phyloP scores from a whole-genome alignment of 35 echinoderm and acorn worm species.

The Amphiura filiformis region DNA sequence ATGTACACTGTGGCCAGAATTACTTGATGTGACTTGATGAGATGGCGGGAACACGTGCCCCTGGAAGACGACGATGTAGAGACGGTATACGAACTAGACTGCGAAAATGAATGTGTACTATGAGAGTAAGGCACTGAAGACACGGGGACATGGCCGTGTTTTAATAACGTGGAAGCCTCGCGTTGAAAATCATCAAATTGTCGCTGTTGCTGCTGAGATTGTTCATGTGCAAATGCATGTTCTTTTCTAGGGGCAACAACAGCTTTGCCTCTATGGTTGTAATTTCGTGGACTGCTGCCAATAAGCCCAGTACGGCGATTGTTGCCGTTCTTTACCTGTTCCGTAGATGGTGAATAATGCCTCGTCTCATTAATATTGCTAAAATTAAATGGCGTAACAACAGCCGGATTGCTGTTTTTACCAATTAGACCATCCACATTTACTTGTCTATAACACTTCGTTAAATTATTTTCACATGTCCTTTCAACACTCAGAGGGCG shows the following conservation, averaged over 20 bases:
- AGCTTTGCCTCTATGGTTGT: neutral
- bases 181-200: neutral
- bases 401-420: neutral
- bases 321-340: neutral
- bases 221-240: neutral
- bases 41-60: neutral
- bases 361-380: neutral
- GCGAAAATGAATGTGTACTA: neutral
- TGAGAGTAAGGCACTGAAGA: neutral
- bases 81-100: neutral
- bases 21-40: neutral
- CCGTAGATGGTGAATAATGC: neutral
- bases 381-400: slow-evolving; percentile 3
- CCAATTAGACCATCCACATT: neutral
- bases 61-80: neutral
- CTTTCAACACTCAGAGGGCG: neutral
- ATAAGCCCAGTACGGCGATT: neutral
- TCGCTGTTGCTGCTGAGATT: neutral
- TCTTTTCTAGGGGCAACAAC: neutral
- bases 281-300: neutral
- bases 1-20: too few species aligned
- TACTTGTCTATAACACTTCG: neutral
- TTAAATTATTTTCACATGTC: neutral
- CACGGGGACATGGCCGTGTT: neutral
- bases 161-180: neutral